Evolutionary conservation across 2,113 vertebrate genomes (phyloP).

Genomic region (Indri indri): DNA sequence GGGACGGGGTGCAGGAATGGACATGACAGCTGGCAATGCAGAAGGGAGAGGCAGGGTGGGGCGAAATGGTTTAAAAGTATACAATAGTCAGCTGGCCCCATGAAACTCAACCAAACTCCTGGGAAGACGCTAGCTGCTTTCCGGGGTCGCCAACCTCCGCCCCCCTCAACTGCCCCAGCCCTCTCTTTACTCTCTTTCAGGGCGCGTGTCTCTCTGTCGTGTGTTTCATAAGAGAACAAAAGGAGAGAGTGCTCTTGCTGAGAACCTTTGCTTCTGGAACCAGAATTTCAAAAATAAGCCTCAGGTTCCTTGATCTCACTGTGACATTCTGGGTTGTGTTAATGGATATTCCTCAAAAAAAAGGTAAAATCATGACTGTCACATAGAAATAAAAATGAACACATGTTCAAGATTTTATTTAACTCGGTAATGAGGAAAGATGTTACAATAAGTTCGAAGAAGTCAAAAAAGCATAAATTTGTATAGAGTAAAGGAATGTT

Average conservation of each 20-base stretch:
- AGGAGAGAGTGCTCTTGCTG: background rate
- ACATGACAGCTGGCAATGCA: constrained; percentile 17
- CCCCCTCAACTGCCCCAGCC: too few relatives aligned
- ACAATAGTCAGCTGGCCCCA: background rate
- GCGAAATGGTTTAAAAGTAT: constrained; percentile 40
- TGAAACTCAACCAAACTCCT: background rate
- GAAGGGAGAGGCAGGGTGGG: background rate
- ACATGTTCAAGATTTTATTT: background rate
- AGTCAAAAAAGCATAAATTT: background rate
- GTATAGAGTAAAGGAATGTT: background rate
- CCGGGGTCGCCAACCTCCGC: background rate
- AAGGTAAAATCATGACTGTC: background rate
- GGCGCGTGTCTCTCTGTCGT: background rate
- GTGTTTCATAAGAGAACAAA: background rate
- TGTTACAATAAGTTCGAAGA: background rate
- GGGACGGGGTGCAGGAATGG: background rate
- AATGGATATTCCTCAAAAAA: background rate
- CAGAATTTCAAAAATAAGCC: background rate
- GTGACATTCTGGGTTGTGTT: background rate
- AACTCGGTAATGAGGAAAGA: background rate
- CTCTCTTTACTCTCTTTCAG: background rate
- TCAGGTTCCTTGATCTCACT: background rate
- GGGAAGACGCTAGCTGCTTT: background rate
- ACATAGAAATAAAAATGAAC: background rate
- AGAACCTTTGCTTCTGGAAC: background rate